Evolutionary conservation across 2,888 invertebrate species (phyloP).

Genomic region (Rotaria sp.): DNA sequence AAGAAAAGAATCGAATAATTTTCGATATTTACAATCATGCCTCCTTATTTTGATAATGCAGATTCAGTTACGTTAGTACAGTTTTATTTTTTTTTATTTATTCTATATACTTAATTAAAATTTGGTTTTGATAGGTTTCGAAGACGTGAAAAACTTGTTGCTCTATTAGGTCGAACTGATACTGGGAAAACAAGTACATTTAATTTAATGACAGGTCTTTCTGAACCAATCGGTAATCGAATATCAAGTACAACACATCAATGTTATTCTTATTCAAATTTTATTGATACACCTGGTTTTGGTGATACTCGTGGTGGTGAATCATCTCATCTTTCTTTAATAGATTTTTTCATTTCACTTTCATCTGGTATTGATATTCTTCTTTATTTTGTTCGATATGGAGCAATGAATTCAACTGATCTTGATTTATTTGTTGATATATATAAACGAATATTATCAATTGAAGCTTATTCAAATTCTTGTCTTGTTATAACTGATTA

Average conservation of each 20-base stretch:
- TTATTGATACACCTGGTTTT: neutral
- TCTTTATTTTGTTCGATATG: conserved; percentile 2
- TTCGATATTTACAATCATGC: neutral
- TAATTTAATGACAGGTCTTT: conserved; percentile 7
- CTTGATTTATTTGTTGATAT: neutral
- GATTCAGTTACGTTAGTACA: neutral
- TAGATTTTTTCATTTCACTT: neutral
- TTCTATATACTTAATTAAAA: neutral
- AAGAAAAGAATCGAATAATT: neutral
- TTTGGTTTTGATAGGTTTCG: neutral
- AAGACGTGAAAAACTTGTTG: neutral
- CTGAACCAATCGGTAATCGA: neutral
- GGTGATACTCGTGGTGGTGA: neutral
- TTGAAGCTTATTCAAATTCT: neutral
- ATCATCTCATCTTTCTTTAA: neutral
- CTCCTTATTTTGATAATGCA: neutral
- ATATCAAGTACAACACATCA: neutral
- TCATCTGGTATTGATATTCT: neutral
- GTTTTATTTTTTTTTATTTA: neutral
- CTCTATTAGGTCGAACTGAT: neutral
- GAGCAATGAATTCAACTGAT: neutral
- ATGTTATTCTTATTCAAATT: neutral
- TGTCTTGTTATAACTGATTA: neutral
- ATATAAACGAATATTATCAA: neutral
- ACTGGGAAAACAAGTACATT: neutral